phyloP scores from a whole-genome alignment of 2,888 invertebrate species.

The Operophtera brumata region DNA sequence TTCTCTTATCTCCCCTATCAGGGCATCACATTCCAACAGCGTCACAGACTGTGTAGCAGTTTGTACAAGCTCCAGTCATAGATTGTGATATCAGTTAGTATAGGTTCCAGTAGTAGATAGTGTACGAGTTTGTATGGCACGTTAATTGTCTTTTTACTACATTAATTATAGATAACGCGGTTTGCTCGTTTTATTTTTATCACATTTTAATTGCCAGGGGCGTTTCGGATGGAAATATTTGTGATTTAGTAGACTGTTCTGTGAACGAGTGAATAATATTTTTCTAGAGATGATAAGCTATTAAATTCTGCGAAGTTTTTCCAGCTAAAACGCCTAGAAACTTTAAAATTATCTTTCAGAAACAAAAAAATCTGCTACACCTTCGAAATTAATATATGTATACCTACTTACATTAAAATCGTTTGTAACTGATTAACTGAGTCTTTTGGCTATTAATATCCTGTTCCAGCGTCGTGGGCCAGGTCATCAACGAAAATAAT shows the following conservation, averaged over 20 bases:
- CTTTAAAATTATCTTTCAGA: too few species aligned
- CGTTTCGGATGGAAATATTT: conserved; percentile 29
- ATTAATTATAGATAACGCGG: conserved; percentile 59
- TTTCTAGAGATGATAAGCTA: conserved; percentile 5
- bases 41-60: conserved; percentile 5
- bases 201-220: conserved; percentile 51
- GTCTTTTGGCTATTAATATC: too few species aligned
- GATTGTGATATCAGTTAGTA: background rate
- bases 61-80: background rate
- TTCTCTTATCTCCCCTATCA: conserved; percentile 67
- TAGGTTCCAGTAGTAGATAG: background rate
- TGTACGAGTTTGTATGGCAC: conserved; percentile 34
- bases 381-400: too few species aligned
- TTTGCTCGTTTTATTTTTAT: conserved; percentile 56
- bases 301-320: conserved; percentile 2
- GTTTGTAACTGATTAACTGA: too few species aligned
- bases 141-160: conserved; percentile 65
- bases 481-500: too few species aligned
- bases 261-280: conserved; percentile 9
- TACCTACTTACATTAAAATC: too few species aligned
- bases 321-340: too few species aligned
- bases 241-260: conserved; percentile 25
- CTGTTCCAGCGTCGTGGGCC: too few species aligned
- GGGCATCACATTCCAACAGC: conserved; percentile 30
- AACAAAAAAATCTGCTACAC: too few species aligned